phyloP scores from a whole-genome alignment of 1,140 invertebrate species.

The Halotydeus destructor region DNA sequence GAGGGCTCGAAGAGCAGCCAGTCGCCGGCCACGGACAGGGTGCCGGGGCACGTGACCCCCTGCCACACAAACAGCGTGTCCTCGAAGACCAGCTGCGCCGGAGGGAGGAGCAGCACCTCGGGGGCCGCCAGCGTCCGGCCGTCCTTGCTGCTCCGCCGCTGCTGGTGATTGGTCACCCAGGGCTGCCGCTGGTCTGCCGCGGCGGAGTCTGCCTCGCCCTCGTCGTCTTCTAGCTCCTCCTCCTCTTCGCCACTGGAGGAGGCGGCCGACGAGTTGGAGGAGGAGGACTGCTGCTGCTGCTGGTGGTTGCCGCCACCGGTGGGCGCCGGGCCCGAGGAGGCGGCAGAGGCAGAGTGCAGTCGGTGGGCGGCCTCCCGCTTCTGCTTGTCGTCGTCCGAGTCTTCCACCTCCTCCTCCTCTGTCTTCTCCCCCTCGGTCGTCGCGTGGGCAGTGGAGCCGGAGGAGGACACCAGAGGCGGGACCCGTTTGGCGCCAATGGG shows the following conservation, averaged over 20 bases:
- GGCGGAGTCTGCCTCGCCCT: slow-evolving; percentile 10
- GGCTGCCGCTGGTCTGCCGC: not conserved
- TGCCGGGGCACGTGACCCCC: too few relatives aligned
- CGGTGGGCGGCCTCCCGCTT: not conserved
- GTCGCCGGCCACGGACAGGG: too few relatives aligned
- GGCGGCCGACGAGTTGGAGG: not conserved
- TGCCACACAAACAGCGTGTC: too few relatives aligned
- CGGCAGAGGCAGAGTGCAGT: slow-evolving; percentile 1
- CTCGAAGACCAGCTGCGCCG: not conserved
- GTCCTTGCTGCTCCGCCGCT: not conserved
- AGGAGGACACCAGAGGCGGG: too few relatives aligned
- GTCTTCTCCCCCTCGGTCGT: too few relatives aligned
- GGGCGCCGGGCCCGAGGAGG: not conserved
- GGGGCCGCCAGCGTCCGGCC: not conserved
- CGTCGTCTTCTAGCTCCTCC: slow-evolving; percentile 5
- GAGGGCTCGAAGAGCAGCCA: too few relatives aligned
- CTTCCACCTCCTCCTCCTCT: not conserved
- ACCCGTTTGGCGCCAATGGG: slow-evolving; percentile 96
- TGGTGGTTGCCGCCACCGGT: not conserved
- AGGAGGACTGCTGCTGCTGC: not conserved
- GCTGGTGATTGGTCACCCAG: not conserved
- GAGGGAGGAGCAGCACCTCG: not conserved
- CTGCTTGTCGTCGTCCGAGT: not conserved
- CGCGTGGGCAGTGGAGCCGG: too few relatives aligned
- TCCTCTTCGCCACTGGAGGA: slow-evolving; percentile 12